Base-by-base conservation (phyloP, 2,888 invertebrate genomes). In the Lepas anatifera region DNA sequence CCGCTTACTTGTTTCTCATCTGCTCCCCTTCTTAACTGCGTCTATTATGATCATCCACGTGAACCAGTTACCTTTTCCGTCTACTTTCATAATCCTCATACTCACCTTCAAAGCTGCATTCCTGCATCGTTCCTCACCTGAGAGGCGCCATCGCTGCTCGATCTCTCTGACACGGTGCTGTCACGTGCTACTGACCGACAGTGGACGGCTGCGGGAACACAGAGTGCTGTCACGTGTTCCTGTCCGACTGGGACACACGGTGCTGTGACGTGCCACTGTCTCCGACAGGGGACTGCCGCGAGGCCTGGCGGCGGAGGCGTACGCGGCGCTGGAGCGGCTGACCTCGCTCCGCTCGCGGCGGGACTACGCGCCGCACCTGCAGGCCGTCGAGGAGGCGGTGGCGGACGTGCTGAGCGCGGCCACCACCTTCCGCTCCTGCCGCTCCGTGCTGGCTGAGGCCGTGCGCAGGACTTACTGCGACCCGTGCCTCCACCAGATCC, bases 361-460 rank as follows among this genome's bases (percentile, higher is more conserved):
- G 8, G 64, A 64, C 10, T 58, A 32, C 58, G 25, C 64, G 39
- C n/a, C 64, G 18, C 25, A 25, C 25, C 64, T 64, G 64, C 64
- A 64, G 64, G 25, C 25, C 22, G 16, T 64, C 22, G 64, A 64
- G 64, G 64, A 64, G 64, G 64, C 64, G 22, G 64, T 64, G 64
- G 64, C 64, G 3, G 64, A 64, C 39, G 39, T 39, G 25, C 64
- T 64, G 25, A 64, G 64, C 25, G 22, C 39, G 18, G 11, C 25
- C 64, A 25, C 64, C 64, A 39, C 39, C 11, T 25, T 64, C 25
- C 25, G 64, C 39, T 37, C 64, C 11, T 37, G 64, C 27, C 64
- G 37, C 25, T 25, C 8, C 10, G 64, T 39, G 64, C 11, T 64
- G 39, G 25, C 11, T 13, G 64, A 64, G 11, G 8, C 18, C 11